Evolutionary conservation across 2,113 vertebrate species (phyloP).

Genomic region (Panthera leo): DNA sequence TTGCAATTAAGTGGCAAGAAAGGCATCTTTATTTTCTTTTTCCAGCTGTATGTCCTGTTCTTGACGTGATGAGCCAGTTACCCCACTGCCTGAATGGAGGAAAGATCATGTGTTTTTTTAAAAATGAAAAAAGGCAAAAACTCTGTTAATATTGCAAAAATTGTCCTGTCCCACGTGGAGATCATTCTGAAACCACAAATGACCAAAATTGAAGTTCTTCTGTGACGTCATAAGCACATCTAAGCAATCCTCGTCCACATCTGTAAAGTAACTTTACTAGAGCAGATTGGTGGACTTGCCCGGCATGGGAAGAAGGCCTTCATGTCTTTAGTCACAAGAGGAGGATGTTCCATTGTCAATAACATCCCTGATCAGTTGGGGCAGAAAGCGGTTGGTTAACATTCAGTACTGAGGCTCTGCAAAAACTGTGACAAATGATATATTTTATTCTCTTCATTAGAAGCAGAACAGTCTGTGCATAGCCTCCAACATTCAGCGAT

Average conservation of each 20-base stretch:
- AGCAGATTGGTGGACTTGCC: background rate
- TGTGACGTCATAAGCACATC: background rate
- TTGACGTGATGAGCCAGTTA: background rate
- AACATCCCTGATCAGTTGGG: background rate
- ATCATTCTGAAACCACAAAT: background rate
- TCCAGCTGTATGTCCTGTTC: background rate
- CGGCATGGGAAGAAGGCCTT: background rate
- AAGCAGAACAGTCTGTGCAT: background rate
- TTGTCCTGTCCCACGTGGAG: background rate
- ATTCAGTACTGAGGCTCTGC: background rate
- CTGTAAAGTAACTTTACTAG: background rate
- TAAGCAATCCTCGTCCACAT: background rate
- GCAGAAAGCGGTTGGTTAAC: background rate
- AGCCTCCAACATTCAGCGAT: background rate
- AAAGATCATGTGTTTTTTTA: background rate
- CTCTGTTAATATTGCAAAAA: background rate
- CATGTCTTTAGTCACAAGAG: background rate
- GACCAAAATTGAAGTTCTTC: background rate
- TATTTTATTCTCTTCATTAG: background rate
- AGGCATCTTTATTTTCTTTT: background rate
- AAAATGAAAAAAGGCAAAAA: background rate
- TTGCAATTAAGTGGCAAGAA: background rate
- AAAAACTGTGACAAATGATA: conserved; percentile 10
- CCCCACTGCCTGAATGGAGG: background rate
- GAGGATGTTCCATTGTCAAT: background rate